A percentile compares a stretch with the other conserved stretches of the same genome.
These are phyloP conservation scores for Ctenodactylus gundi DNA, from an alignment of 2,113 vertebrate genomes.

Conservation along the genomic window DNA sequence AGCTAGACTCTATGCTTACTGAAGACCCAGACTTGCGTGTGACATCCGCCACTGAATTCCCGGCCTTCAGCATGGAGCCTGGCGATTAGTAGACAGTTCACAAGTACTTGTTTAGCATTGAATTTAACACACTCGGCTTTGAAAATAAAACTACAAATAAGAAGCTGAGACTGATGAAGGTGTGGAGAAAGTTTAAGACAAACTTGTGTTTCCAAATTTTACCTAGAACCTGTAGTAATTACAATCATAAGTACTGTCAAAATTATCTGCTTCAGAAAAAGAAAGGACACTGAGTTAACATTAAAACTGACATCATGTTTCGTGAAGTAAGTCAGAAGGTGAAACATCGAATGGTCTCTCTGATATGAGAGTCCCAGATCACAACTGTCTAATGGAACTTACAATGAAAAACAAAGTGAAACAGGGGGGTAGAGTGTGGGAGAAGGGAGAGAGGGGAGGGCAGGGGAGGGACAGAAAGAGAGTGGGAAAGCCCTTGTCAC, in stretches of 20 bases:
- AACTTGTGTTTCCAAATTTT: constrained; percentile 28
- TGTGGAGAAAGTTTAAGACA: background rate
- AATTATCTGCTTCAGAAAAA: background rate
- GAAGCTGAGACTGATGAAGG: background rate
- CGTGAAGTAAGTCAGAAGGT: no score
- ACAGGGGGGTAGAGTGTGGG: no score
- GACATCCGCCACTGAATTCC: background rate
- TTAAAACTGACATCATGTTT: background rate
- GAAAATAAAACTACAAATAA: background rate
- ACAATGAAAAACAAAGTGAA: no score
- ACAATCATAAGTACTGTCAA: background rate
- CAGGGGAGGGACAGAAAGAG: no score
- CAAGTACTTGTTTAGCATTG: background rate
- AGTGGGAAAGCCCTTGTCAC: no score
- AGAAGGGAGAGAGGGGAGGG: no score
- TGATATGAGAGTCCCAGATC: no score
- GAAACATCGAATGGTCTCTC: no score
- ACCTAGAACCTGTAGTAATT: background rate
- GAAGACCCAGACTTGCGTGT: background rate
- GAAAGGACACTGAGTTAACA: background rate
- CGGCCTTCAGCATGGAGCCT: background rate
- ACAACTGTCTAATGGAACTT: no score
- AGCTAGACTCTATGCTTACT: background rate
- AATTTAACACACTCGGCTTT: background rate
- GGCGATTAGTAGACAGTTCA: background rate